Conservation (phyloP, 2,888 invertebrate species). For the Pseudococcus longispinus region DNA sequence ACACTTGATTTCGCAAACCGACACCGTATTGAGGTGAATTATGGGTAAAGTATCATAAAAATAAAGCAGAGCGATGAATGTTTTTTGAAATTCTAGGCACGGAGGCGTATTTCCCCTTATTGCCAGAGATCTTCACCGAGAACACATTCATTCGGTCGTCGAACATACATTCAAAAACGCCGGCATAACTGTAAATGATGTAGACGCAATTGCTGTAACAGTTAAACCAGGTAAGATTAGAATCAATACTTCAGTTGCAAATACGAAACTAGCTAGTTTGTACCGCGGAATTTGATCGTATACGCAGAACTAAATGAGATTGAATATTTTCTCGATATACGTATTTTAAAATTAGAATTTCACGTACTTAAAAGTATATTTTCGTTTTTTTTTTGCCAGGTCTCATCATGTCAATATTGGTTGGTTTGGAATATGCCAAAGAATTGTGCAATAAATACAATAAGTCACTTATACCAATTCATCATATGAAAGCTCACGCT, state of each 20-base stretch:
- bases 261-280: too few species aligned
- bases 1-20: constrained; percentile 79
- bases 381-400: constrained; percentile 67
- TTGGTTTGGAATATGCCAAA: constrained; percentile 85
- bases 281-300: too few species aligned
- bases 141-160: constrained; percentile 79
- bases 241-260: not conserved
- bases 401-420: constrained; percentile 75
- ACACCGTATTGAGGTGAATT: constrained; percentile 52
- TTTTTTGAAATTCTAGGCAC: constrained; percentile 65
- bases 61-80: not conserved
- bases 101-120: constrained; percentile 91
- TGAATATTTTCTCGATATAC: too few species aligned
- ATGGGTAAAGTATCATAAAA: not conserved
- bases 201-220: constrained; percentile 92
- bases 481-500: constrained; percentile 99
- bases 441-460: constrained; percentile 71
- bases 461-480: constrained; percentile 91
- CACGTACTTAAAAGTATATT: too few species aligned
- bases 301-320: too few species aligned
- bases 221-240: constrained; percentile 78
- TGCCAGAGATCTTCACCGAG: constrained; percentile 81
- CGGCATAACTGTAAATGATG: constrained; percentile 67
- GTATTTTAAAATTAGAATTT: too few species aligned
- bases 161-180: constrained; percentile 68